Evolutionary conservation across 2,888 invertebrate genomes (phyloP).

Genomic region (Xestia ashworthii): DNA sequence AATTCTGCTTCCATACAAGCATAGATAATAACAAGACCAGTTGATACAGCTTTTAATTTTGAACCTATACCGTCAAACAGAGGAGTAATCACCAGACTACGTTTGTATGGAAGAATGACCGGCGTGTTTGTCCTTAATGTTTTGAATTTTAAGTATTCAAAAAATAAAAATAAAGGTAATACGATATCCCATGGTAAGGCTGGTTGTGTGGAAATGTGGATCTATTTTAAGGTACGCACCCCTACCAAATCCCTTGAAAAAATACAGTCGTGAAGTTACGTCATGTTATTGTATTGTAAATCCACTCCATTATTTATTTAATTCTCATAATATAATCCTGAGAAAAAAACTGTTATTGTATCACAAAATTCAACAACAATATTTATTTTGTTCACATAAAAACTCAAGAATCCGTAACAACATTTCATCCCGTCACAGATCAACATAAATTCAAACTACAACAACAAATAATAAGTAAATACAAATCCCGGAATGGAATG

Average conservation of each 20-base stretch:
- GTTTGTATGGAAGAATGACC: too few species aligned
- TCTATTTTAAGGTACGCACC: too few species aligned
- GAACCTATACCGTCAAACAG: too few species aligned
- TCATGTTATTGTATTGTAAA: neutral
- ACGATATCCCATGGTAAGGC: too few species aligned
- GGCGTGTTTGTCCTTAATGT: too few species aligned
- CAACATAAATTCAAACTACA: slow-evolving; percentile 48
- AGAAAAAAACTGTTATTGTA: neutral
- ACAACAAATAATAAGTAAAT: slow-evolving; percentile 61
- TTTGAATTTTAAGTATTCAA: too few species aligned
- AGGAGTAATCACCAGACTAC: too few species aligned
- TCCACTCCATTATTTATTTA: neutral
- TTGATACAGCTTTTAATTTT: too few species aligned
- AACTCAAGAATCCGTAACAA: slow-evolving; percentile 4
- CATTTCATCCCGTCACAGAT: slow-evolving; percentile 44
- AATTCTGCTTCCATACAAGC: too few species aligned
- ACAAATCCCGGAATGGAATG: slow-evolving; percentile 51
- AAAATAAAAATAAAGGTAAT: too few species aligned
- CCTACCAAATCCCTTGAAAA: neutral
- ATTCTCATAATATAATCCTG: neutral
- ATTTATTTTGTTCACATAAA: slow-evolving; percentile 30
- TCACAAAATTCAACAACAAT: slow-evolving; percentile 12
- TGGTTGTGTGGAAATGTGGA: too few species aligned
- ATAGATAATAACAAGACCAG: too few species aligned
- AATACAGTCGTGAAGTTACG: neutral